Evolutionary conservation across 23 tunicate species (phyloP), one percentile per base, ranked within the genome.

Genomic region (Ciona savignyi): DNA sequence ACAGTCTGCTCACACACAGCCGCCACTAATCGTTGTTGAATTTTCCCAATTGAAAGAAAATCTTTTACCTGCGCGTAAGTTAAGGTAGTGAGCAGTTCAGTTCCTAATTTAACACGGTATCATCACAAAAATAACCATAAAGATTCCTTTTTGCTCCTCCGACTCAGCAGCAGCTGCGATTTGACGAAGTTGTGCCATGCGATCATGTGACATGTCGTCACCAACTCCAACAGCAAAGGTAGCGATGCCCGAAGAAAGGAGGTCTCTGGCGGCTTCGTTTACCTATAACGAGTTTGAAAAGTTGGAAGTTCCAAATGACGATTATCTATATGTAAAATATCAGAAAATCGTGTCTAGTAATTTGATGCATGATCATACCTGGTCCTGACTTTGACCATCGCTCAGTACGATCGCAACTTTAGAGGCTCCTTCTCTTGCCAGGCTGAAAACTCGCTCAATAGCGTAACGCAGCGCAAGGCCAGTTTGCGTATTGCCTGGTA

Each of bases 181-280:
- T 51, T 68, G 75, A 26, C 80, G 87, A 29, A 82, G 28, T 68
- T 82, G 70, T 25, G 27, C 49, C 25, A 81, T 42, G 4, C 82
- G 33, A 4, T 24, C 62, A 23, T 71, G 25, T 30, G 82, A 75
- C 74, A 73, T 70, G 73, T 35, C 70, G 27, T 81, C 79, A 15
- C 86, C 94, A 35, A 83, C 78, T 1, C 86, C 94, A 1, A 87
- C 82, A 1, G 86, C 94, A 29, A 87, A 87, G 2, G 82, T 87
- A 11, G 86, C 80, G 35, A 87, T 78, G 65, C 94, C 94, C 22
- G 74, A 48, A 1, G 71, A 31, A 6, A 71, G 82, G 0, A 87
- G 65, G 4, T 49, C 64, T 1, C 20, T 33, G 25, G 93, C 93
- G 23, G 93, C 93, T 35, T 69, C 33, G 63, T 35, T 42, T 3